Base-by-base conservation (phyloP, 2,113 vertebrate species). In the Strix aluco region DNA sequence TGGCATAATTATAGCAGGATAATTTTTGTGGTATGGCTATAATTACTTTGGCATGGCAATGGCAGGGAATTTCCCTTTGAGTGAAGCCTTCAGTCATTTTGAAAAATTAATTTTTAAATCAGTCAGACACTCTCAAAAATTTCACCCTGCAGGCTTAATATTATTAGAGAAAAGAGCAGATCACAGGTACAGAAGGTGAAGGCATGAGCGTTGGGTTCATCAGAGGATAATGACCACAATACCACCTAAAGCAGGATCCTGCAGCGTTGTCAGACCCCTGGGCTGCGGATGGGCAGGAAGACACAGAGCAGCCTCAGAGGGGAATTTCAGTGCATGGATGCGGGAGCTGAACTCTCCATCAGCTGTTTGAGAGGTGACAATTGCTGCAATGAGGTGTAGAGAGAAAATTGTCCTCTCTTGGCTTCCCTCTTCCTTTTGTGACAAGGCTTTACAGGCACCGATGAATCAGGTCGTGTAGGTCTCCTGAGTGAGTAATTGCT, bases 211-310 rank as follows among this genome's bases (percentile, higher is more conserved):
- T 42, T 34, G 42, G 7, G 9, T 27, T 47, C 55, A 17, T 34
- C 38, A 23, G 58, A 47, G 23, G 61, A 13, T 26, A 22, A n/a
- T 6, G 58, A 27, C 22, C 14, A 14, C 0, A 0, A 21, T 32
- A 40, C 14, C 52, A 27, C 20, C 30, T 30, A 26, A 27, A 88
- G 51, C 46, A 47, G n/a, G 59, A 32, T 66, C 30, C 38, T 49
- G 40, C 44, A 17, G 44, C 32, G 18, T 3, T 0, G 0, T 25
- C 42, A 0, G 2, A 20, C 4, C 8, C 47, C 27, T 15, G 66
- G 58, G 54, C 58, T 91, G 42, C 7, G 75, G 63, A 20, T 47
- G 78, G 49, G 46, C 36, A 29, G n/a, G 32, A n/a, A 27, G 15
- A 15, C 1, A 17, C 20, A 11, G 1, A 17, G 47, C 59, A 30